A percentile compares a stretch with the other conserved stretches of the same genome.
phyloP scores from a whole-genome alignment of 2,113 vertebrate genomes.

The Panurus biarmicus region DNA sequence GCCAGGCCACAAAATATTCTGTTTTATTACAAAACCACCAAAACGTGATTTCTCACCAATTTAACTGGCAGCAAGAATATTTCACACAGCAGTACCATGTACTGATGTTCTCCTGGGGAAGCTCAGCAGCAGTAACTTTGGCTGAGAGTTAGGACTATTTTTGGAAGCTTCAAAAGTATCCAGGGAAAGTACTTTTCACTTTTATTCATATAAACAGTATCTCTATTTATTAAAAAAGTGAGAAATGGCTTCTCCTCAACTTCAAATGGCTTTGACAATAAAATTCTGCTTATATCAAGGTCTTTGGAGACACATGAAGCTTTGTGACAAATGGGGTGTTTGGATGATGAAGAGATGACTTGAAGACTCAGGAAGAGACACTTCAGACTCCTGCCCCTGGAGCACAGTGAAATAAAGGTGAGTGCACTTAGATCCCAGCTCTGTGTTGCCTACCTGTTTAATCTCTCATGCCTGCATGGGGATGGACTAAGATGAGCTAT shows the following conservation, averaged over 20 bases:
- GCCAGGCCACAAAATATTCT: constrained; percentile 44
- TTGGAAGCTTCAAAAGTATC: constrained; percentile 43
- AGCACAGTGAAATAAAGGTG: constrained; percentile 36
- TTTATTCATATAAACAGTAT: constrained; percentile 60
- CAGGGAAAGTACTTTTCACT: constrained; percentile 35
- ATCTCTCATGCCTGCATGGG: neutral
- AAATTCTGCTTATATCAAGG: constrained; percentile 36
- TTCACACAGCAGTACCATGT: constrained; percentile 20
- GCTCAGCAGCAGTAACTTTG: constrained; percentile 44
- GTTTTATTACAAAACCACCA: constrained; percentile 53
- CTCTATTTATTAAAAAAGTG: constrained; percentile 61
- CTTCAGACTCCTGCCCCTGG: neutral
- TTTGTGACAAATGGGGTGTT: constrained; percentile 27
- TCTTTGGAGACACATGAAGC: constrained; percentile 54
- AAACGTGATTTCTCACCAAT: constrained; percentile 53
- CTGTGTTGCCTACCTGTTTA: neutral
- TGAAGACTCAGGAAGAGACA: neutral
- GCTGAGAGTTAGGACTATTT: constrained; percentile 39
- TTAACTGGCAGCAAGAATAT: constrained; percentile 16
- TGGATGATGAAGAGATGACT: constrained; percentile 22
- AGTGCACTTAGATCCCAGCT: neutral
- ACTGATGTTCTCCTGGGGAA: constrained; percentile 27
- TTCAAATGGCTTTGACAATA: constrained; percentile 56
- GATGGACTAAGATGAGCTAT: neutral
- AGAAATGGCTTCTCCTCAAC: constrained; percentile 39